phyloP scores from a whole-genome alignment of 2,113 vertebrate species.

The Aphelocoma coerulescens region DNA sequence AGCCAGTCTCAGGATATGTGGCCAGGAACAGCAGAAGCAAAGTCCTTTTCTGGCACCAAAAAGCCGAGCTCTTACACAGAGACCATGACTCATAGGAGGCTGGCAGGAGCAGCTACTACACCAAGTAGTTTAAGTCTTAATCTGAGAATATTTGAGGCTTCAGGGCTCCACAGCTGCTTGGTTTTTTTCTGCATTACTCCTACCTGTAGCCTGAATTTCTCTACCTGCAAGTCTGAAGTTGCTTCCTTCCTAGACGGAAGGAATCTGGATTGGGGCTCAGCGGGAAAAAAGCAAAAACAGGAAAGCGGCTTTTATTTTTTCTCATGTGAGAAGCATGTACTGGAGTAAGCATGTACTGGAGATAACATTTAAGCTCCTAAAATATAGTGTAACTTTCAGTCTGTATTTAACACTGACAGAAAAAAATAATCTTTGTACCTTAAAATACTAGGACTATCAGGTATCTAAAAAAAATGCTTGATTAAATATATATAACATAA shows the following conservation, averaged over 20 bases:
- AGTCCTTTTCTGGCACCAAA: not conserved
- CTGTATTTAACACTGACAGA: not conserved
- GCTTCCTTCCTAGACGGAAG: not conserved
- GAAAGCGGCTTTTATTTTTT: not conserved
- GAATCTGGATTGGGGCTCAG: not conserved
- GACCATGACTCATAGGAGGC: not conserved
- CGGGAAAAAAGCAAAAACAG: not conserved
- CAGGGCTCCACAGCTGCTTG: not conserved
- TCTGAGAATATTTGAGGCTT: not conserved
- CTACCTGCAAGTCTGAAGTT: not conserved
- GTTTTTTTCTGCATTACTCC: not conserved
- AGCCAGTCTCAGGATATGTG: not conserved
- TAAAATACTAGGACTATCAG: not conserved
- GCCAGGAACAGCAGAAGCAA: not conserved
- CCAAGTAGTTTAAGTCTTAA: not conserved
- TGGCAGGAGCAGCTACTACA: not conserved
- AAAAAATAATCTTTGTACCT: not conserved
- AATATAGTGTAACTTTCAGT: not conserved
- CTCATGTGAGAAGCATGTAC: not conserved
- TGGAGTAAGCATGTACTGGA: not conserved
- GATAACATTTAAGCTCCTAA: not conserved
- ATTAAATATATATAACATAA: not conserved
- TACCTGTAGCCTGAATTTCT: not conserved
- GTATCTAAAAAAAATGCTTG: not conserved
- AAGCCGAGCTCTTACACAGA: not conserved